These are phyloP conservation scores for Eubasilissa splendida DNA, from an alignment of 2,888 invertebrate genomes.

Conservation along the genomic window DNA sequence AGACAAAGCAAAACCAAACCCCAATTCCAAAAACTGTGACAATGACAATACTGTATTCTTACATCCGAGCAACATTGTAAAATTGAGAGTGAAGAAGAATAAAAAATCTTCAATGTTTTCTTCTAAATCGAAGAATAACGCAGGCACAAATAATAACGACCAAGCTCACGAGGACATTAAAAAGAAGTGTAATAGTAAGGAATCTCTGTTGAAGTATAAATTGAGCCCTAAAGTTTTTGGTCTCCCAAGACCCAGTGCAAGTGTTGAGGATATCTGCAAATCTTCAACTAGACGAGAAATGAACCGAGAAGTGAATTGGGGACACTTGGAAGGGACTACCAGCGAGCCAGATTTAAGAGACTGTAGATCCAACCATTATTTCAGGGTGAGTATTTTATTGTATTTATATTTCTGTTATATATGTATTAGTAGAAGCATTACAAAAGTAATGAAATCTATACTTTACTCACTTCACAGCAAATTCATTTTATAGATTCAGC, in stretches of 20 bases:
- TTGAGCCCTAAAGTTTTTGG: slow-evolving; percentile 79
- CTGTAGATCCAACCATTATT: slow-evolving; percentile 57
- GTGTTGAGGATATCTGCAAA: slow-evolving; percentile 65
- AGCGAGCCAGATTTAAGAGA: slow-evolving; percentile 80
- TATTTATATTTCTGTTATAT: not conserved
- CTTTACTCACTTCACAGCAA: no score
- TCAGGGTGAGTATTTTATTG: slow-evolving; percentile 46
- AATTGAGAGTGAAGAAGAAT: slow-evolving; percentile 55
- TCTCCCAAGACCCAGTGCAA: slow-evolving; percentile 63
- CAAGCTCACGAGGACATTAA: slow-evolving; percentile 33
- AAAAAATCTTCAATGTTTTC: slow-evolving; percentile 55
- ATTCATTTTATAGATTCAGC: no score
- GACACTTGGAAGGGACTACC: slow-evolving; percentile 70
- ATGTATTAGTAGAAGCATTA: no score
- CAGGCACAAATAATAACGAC: slow-evolving; percentile 48
- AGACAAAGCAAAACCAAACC: slow-evolving; percentile 16
- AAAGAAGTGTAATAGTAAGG: slow-evolving; percentile 57
- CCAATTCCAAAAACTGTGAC: slow-evolving; percentile 60
- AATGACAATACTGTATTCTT: slow-evolving; percentile 69
- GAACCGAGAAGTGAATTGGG: slow-evolving; percentile 60
- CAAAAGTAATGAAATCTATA: not conserved
- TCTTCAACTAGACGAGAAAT: slow-evolving; percentile 61
- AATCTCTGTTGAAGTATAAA: slow-evolving; percentile 68
- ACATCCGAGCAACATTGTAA: slow-evolving; percentile 65
- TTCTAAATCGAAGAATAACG: slow-evolving; percentile 63